These are phyloP conservation scores for Eubucco bourcierii DNA, from an alignment of 2,113 vertebrate genomes.

Conservation along the genomic window DNA sequence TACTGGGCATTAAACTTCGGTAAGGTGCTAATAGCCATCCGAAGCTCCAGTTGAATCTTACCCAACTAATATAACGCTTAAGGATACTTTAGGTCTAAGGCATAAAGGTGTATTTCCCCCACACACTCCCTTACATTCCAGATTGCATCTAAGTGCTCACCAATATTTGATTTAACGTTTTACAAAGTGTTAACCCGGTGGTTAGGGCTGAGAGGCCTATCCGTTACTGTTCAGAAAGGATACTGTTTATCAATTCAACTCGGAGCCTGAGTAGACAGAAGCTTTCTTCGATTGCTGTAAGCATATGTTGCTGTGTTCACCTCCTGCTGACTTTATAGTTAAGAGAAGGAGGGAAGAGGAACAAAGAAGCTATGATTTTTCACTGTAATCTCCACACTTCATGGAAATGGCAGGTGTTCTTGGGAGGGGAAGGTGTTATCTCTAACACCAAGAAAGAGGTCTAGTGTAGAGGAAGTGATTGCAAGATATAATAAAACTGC, in stretches of 20 bases:
- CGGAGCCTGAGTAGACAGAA: background rate
- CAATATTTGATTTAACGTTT: background rate
- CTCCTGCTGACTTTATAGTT: conserved; percentile 48
- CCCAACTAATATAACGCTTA: background rate
- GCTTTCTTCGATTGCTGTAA: conserved; percentile 44
- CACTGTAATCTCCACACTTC: background rate
- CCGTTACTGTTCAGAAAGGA: background rate
- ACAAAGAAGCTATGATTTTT: conserved; percentile 16
- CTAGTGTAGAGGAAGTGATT: conserved; percentile 31
- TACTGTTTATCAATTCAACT: conserved; percentile 20
- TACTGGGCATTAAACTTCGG: background rate
- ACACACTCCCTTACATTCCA: too few relatives aligned
- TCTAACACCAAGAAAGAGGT: conserved; percentile 21
- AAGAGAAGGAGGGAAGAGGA: conserved; percentile 21
- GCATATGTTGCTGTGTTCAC: conserved; percentile 51
- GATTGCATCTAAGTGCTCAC: background rate
- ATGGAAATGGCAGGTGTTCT: conserved; percentile 54
- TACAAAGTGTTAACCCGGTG: background rate
- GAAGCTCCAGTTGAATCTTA: background rate
- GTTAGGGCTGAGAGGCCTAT: background rate
- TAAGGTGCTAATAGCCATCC: background rate
- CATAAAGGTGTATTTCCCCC: background rate
- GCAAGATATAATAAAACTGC: conserved; percentile 49
- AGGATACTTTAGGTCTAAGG: background rate
- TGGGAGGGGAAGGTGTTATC: conserved; percentile 49